These are phyloP conservation scores for Eptesicus fuscus DNA, from an alignment of 2,113 vertebrate genomes.

Conservation along the genomic window DNA sequence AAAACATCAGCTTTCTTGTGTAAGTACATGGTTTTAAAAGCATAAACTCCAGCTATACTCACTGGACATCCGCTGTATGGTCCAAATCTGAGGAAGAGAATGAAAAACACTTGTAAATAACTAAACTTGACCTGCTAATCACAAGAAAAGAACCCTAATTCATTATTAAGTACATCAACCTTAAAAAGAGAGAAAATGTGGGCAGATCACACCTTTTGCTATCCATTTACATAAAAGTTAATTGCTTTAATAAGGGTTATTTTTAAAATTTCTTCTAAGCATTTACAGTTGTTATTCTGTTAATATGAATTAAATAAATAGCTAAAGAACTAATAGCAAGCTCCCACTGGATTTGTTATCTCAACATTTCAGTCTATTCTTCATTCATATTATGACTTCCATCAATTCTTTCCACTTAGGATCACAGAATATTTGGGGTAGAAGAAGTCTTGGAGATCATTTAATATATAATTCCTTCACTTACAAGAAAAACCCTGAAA, in stretches of 20 bases:
- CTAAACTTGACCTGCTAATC: not conserved
- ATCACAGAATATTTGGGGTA: not conserved
- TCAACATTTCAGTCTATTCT: not conserved
- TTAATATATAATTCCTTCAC: not conserved
- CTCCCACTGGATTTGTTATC: not conserved
- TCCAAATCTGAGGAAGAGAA: constrained; percentile 90
- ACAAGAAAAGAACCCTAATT: not conserved
- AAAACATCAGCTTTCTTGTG: not conserved
- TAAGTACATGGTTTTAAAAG: constrained; percentile 32
- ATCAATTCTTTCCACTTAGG: not conserved
- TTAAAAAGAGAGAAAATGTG: not conserved
- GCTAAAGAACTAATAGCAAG: not conserved
- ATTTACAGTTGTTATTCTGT: not conserved
- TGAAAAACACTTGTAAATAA: constrained; percentile 39
- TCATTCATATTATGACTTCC: not conserved
- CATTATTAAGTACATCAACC: not conserved
- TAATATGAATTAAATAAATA: not conserved
- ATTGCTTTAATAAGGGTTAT: not conserved
- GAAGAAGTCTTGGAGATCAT: not conserved
- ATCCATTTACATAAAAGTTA: not conserved
- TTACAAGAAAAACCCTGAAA: not conserved
- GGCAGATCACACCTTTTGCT: not conserved
- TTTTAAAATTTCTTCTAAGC: not conserved
- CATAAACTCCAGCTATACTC: constrained; percentile 80
- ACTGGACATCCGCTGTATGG: constrained; percentile 99